Evolutionary conservation across 2,888 invertebrate species (phyloP).

Genomic region (Chelonus formosanus): DNA sequence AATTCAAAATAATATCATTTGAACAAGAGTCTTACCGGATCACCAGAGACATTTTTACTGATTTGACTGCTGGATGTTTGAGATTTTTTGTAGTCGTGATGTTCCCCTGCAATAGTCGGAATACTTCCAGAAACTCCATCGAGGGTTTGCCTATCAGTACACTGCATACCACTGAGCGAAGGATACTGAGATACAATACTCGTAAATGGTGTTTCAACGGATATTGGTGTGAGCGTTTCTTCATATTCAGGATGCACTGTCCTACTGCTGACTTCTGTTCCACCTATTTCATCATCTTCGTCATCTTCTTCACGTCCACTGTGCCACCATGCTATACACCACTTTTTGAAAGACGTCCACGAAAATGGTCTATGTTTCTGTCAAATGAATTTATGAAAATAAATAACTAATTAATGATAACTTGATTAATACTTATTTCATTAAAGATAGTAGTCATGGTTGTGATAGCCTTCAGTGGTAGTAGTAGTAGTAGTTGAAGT

Average conservation of each 20-base stretch:
- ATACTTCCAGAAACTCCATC: slow-evolving; percentile 57
- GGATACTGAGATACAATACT: slow-evolving; percentile 83
- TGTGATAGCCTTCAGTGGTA: no score
- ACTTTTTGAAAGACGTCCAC: slow-evolving; percentile 72
- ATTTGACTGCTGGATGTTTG: slow-evolving; percentile 34
- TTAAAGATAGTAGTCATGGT: no score
- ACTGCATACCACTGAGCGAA: slow-evolving; percentile 67
- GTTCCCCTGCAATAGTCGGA: slow-evolving; percentile 44
- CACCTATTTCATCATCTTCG: slow-evolving; percentile 77
- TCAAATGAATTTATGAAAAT: neutral
- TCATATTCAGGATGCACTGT: slow-evolving; percentile 72
- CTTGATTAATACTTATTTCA: no score
- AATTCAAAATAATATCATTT: no score
- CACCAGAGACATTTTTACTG: slow-evolving; percentile 60
- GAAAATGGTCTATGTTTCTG: slow-evolving; percentile 67
- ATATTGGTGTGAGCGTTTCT: slow-evolving; percentile 73
- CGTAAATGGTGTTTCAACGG: slow-evolving; percentile 86
- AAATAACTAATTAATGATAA: slow-evolving; percentile 5
- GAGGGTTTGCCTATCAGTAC: slow-evolving; percentile 37
- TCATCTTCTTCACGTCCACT: slow-evolving; percentile 85
- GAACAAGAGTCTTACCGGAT: slow-evolving; percentile 44
- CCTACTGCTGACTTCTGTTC: slow-evolving; percentile 70
- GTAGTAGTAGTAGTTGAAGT: no score
- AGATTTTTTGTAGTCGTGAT: slow-evolving; percentile 65
- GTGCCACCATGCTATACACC: slow-evolving; percentile 93